Evolutionary conservation across 2,113 vertebrate genomes (phyloP), one percentile per base, ranked within the genome.

Genomic region (Equus quagga): DNA sequence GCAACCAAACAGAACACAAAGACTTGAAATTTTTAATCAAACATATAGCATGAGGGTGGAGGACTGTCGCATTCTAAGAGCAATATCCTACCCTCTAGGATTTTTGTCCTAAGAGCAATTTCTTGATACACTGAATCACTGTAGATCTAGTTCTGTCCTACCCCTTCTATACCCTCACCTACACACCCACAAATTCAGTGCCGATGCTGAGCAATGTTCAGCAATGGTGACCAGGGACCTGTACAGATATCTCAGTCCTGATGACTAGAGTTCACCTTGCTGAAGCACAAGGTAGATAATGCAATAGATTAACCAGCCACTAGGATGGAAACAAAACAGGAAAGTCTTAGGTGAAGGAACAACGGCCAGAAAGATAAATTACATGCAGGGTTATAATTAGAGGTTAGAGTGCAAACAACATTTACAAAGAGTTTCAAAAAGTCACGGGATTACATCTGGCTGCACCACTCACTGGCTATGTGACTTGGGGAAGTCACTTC

Each of bases 1-100:
- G 54, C 49, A 64, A 83, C 17, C 41, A 92, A 79, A 96, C 3
- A 96, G 87, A 89, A 91, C 12, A 46, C 14, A 56, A 92, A 83
- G n/a, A 78, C 46, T 89, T 94, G 17, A 67, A 44, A 44, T 60
- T 64, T 83, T 80, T 69, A 54, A 64, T 69, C 49, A 69, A 67
- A 24, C 58, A 64, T 91, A 46, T 26, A 75, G 12, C 24, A 36
- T 54, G 54, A 83, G 31, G 3, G 33, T 75, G 14, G 17, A 92
- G 4, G 17, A 7, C 46, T 65, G 1, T 92, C 13, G 28, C 49
- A 21, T 76, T 80, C 91, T 2, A 56, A 96, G 6, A n/a, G 17
- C 56, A n/a, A 28, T 44, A 85, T 9, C 65, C 18, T 83, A 64
- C 44, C 5, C 23, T 83, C 49, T 79, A 82, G 23, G 2, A 67